These are phyloP conservation scores for Bombus consobrinus DNA, from an alignment of 1,140 invertebrate species.

Conservation along the genomic window DNA sequence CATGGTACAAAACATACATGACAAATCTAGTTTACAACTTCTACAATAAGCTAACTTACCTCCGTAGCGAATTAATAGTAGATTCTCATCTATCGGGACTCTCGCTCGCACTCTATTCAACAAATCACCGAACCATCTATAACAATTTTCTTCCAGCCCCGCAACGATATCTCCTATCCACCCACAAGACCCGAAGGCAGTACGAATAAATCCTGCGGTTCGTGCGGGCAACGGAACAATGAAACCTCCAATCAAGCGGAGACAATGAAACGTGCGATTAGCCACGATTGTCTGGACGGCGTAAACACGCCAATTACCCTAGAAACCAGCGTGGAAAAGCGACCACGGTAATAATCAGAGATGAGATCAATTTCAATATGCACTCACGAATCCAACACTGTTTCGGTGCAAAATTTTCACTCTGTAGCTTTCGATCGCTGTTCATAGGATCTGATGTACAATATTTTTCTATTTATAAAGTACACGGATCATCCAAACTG, in stretches of 20 bases:
- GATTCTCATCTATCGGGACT: neutral
- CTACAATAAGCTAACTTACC: neutral
- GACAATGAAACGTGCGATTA: slow-evolving; percentile 39
- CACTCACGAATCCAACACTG: neutral
- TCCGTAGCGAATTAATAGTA: neutral
- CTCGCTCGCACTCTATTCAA: neutral
- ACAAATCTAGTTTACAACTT: neutral
- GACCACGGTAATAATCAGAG: slow-evolving; percentile 5
- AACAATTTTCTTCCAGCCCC: neutral
- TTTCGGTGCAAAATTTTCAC: neutral
- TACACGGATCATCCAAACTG: no score
- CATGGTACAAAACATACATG: no score
- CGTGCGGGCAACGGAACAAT: slow-evolving; percentile 23
- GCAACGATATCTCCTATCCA: neutral
- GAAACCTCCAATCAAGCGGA: slow-evolving; percentile 23
- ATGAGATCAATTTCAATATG: neutral
- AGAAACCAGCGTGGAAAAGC: slow-evolving; percentile 13
- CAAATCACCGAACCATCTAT: neutral
- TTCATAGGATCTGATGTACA: no score
- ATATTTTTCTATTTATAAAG: no score
- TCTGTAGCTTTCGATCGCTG: neutral
- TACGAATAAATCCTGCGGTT: slow-evolving; percentile 4
- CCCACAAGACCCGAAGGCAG: neutral
- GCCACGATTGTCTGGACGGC: neutral
- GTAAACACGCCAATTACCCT: slow-evolving; percentile 34